Evolutionary conservation across 1,140 invertebrate genomes (phyloP), one percentile per base, ranked within the genome.

Genomic region (Melitaea cinxia): DNA sequence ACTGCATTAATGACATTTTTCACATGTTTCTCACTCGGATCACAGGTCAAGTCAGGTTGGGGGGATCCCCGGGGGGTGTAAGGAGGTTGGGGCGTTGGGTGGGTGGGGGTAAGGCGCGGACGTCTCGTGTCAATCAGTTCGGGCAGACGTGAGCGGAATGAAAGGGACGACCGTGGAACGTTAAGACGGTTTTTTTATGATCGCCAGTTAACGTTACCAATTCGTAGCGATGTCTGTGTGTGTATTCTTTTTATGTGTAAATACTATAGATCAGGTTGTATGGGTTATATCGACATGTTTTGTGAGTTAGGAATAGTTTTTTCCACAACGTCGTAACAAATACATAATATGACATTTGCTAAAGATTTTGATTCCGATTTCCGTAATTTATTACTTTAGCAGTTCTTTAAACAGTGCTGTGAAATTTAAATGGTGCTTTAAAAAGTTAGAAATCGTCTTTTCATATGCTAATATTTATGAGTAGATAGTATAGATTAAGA

Each of bases 41-140:
- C 80, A 77, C 82, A 80, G 83, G 84, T 87, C 79, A 85, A 78
- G 82, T 73, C 69, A 68, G 76, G 54, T 52, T n/a, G 33, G 39
- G 54, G 50, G 59, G 61, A 39, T 2, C 37, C 37, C 37, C 37
- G 10, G 53, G 50, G 10, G 37, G 45, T n/a, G n/a, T n/a, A n/a
- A n/a, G n/a, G 54, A 39, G 60, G 64, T 24, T 26, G 63, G 47
- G 23, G 35, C 23, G 57, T 33, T 33, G 10, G 53, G 42, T 53
- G 71, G 14, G 14, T 2, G 67, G 62, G 64, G 63, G 30, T 10
- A 70, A 75, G 74, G 83, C 78, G 81, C 77, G 80, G 79, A 85
- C 85, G 87, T 89, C 85, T 84, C 83, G 73, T 85, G 87, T 89
- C 87, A 89, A 89, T 89, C 87, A 89, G 87, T 87, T 83, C 79